Base-by-base conservation (phyloP, 2,888 invertebrate genomes). In the Stenodera caucasica region DNA sequence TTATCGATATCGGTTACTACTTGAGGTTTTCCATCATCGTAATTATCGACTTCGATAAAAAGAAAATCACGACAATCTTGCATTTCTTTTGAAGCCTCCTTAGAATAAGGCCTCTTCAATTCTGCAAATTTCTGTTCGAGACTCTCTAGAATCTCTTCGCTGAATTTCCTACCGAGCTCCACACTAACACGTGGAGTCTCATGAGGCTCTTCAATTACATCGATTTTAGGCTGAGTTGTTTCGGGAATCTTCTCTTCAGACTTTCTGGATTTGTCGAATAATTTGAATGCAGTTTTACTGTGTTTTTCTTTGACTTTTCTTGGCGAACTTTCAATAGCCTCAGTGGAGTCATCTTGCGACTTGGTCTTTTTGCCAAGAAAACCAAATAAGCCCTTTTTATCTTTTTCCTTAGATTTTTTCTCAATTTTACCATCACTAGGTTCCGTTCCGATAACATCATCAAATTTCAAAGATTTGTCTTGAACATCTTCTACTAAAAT, bases 301-400 rank as follows among this genome's bases (percentile, higher is more conserved):
- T 55, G 55, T 53, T 61, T 64, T 1, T 58, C 58, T 21, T 58
- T 54, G 15, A 40, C 50, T 57, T 62, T 64, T 30, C 60, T 64
- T 11, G 64, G 55, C 15, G 63, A 60, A 14, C 33, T 35, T 35
- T 30, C 49, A 55, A 51, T 18, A n/a, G 50, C 52, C 6, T 58
- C 58, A 35, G 30, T 12, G 5, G 26, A 26, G 0, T 56, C 50
- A 1, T 64, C 61, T 53, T 55, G 58, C 2, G 58, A 64, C 52
- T 70, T 69, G 14, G 65, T 56, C 53, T 72, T 72, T 45, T 72
- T 71, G 12, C 68, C 65, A 55, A 73, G 73, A 11, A 72, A 56
- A 8, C 68, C 65, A 49, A 70, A 71, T 33, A 67, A 58, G n/a
- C 66, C 64, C 45, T 60, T 60, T 14, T 66, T 62, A 35, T 67